Percentiles rank a stretch among this genome's conserved stretches.
Conservation (phyloP, 2,113 vertebrate genomes). For the Antechinus stuartii region DNA sequence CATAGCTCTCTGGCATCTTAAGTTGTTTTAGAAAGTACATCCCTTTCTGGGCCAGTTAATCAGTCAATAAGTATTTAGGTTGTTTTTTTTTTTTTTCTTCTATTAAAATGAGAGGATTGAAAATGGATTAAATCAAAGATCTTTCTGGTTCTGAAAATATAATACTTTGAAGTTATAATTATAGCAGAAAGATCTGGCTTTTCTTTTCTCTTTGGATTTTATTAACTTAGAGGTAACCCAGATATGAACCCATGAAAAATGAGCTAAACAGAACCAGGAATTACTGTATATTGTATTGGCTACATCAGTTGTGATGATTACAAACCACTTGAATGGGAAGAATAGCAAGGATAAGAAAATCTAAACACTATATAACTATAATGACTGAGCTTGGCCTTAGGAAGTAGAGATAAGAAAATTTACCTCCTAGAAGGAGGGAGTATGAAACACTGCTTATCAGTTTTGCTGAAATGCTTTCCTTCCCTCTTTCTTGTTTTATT, state of each 20-base stretch:
- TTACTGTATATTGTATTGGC: neutral
- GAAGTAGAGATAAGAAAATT: neutral
- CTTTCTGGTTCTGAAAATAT: neutral
- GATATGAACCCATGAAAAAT: neutral
- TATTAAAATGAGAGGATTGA: neutral
- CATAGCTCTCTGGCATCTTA: neutral
- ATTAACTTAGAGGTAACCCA: neutral
- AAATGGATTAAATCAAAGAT: neutral
- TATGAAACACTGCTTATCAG: neutral
- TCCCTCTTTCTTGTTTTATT: neutral
- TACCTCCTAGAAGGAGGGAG: neutral
- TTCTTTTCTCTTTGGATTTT: neutral
- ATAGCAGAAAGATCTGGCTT: neutral
- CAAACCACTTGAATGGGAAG: neutral
- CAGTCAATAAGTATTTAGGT: neutral
- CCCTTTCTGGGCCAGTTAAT: neutral
- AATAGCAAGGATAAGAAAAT: neutral
- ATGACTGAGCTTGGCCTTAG: neutral
- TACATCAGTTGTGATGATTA: neutral
- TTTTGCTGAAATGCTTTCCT: neutral
- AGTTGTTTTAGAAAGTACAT: neutral
- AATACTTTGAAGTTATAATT: neutral
- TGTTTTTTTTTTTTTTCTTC: neutral
- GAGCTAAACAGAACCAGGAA: neutral
- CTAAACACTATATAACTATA: neutral